Evolutionary conservation across 2,113 vertebrate species (phyloP).

Genomic region (Lycaon pictus): DNA sequence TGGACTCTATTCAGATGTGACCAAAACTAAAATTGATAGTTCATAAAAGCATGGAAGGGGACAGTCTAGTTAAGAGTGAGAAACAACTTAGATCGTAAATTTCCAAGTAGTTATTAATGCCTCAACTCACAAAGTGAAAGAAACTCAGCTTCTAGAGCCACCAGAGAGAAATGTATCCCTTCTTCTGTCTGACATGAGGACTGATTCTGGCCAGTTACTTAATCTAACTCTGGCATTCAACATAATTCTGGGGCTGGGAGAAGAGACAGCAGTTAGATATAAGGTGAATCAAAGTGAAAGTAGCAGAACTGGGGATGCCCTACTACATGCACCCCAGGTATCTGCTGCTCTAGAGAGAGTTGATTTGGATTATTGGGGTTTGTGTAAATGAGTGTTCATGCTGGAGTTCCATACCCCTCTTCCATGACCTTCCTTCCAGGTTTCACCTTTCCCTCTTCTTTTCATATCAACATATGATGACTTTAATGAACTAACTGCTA

Average conservation of each 20-base stretch:
- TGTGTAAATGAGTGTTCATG: not conserved
- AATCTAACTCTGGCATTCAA: not conserved
- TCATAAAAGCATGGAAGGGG: not conserved
- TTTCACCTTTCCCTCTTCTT: not conserved
- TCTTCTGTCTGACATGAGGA: not conserved
- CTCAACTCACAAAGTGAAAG: not conserved
- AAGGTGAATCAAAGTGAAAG: not conserved
- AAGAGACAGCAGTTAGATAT: not conserved
- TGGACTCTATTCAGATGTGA: not conserved
- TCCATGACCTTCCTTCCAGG: not conserved
- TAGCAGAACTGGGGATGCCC: not conserved
- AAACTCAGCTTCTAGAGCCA: not conserved
- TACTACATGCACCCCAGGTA: rapidly evolving
- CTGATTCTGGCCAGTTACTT: not conserved
- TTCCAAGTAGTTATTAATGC: not conserved
- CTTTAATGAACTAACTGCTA: not conserved
- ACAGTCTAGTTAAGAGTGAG: not conserved
- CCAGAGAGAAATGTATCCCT: not conserved
- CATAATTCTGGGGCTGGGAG: not conserved
- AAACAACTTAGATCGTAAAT: not conserved
- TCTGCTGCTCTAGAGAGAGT: rapidly evolving
- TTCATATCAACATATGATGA: not conserved
- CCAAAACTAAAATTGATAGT: not conserved
- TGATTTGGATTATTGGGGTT: not conserved
- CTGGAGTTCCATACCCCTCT: not conserved